phyloP scores from a whole-genome alignment of 2,888 invertebrate species.

The Lypha dubia region DNA sequence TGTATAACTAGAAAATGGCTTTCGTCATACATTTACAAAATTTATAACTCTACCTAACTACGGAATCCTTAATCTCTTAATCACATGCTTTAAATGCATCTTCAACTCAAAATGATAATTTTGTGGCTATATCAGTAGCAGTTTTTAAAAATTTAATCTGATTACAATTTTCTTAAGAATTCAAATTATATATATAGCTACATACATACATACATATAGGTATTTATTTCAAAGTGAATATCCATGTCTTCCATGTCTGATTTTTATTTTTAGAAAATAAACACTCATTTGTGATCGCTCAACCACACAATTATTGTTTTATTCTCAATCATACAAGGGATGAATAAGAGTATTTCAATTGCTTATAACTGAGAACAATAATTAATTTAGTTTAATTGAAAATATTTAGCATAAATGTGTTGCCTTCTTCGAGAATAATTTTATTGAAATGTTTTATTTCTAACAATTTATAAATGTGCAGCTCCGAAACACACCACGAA shows the following conservation, averaged over 20 bases:
- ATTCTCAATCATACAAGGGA: background rate
- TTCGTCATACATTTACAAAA: too few species aligned
- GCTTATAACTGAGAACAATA: slow-evolving; percentile 6
- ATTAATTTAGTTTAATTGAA: background rate
- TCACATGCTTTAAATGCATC: too few species aligned
- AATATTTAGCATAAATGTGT: background rate
- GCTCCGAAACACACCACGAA: background rate
- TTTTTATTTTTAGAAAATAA: background rate
- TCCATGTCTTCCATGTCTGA: background rate
- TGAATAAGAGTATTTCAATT: background rate
- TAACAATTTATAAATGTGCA: background rate
- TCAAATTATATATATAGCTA: too few species aligned
- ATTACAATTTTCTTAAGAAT: too few species aligned
- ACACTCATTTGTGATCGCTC: background rate
- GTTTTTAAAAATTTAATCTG: too few species aligned
- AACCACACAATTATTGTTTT: background rate
- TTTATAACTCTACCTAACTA: too few species aligned
- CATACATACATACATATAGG: too few species aligned
- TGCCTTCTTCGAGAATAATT: background rate
- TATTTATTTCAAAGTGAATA: background rate
- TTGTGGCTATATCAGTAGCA: too few species aligned
- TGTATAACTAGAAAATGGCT: too few species aligned
- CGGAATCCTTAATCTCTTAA: too few species aligned
- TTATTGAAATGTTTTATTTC: background rate
- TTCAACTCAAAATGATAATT: too few species aligned